These are phyloP conservation scores for Aphelocoma californica DNA, from an alignment of 2,797 vertebrate genomes.

Conservation along the genomic window DNA sequence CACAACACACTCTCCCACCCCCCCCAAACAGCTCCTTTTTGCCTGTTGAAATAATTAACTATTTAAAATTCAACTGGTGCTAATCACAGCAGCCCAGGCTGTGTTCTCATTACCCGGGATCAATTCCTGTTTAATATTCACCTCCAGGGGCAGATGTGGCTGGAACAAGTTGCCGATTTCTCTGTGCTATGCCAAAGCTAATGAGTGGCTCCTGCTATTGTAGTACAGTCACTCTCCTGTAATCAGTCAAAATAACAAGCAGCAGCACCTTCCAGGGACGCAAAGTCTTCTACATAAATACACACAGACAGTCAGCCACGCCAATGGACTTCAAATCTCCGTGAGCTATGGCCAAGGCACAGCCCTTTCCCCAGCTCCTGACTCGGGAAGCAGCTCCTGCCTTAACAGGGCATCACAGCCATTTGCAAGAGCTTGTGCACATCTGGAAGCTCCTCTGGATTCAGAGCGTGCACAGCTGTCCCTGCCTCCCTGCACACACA, in stretches of 20 bases:
- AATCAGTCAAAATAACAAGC: conserved; percentile 81
- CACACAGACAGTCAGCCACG: conserved; percentile 50
- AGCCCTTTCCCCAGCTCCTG: neutral
- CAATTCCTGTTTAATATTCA: conserved; percentile 82
- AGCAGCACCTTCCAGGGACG: conserved; percentile 67
- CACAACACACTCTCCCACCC: neutral
- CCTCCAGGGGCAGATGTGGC: conserved; percentile 76
- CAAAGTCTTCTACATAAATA: conserved; percentile 66
- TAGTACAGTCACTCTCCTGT: conserved; percentile 67
- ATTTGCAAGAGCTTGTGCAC: neutral
- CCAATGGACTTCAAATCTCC: conserved; percentile 42
- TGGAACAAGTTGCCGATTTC: conserved; percentile 69
- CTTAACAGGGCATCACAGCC: neutral
- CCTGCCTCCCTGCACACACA: neutral
- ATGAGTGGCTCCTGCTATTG: conserved; percentile 72
- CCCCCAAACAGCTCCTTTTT: neutral
- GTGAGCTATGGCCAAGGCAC: neutral
- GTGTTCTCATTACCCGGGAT: conserved; percentile 79
- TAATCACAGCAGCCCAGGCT: conserved; percentile 69
- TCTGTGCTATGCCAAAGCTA: conserved; percentile 68
- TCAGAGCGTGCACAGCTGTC: neutral
- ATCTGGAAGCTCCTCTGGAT: neutral
- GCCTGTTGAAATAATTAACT: conserved; percentile 73
- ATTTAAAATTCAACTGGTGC: conserved; percentile 75
- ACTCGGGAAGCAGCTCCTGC: neutral